phyloP scores from a whole-genome alignment of 1,140 invertebrate genomes.

The Calephelis nemesis region DNA sequence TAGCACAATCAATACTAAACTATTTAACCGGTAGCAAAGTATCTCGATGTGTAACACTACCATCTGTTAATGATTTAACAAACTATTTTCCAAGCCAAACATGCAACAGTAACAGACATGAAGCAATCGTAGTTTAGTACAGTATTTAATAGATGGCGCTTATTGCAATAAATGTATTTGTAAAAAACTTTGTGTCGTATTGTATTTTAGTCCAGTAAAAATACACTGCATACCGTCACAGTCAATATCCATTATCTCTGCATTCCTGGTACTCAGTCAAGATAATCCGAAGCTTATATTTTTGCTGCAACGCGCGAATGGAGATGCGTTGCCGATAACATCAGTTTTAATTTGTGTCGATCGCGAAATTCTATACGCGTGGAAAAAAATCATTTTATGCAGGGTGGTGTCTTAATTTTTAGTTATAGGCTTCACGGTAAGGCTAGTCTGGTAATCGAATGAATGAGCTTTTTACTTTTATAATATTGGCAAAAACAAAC shows the following conservation, averaged over 20 bases:
- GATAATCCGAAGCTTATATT: slow-evolving; percentile 51
- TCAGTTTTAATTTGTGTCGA: slow-evolving; percentile 51
- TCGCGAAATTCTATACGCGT: slow-evolving; percentile 64
- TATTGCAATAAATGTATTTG: slow-evolving; percentile 6
- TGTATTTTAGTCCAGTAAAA: neutral
- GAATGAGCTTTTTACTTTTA: no score
- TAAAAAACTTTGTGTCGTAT: neutral
- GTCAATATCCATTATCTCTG: slow-evolving; percentile 43
- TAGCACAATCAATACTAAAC: no score
- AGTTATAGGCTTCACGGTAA: no score
- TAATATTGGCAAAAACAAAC: no score
- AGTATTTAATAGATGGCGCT: slow-evolving; percentile 29
- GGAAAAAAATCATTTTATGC: slow-evolving; percentile 40
- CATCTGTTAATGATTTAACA: neutral
- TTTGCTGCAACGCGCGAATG: slow-evolving; percentile 43
- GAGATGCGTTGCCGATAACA: slow-evolving; percentile 55
- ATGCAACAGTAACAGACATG: neutral
- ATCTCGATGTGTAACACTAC: neutral
- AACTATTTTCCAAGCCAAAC: neutral
- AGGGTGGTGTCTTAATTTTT: neutral
- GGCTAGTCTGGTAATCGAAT: no score
- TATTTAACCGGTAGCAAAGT: no score
- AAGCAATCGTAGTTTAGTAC: no score
- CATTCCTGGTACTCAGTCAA: slow-evolving; percentile 51
- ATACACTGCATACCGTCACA: neutral